phyloP scores from a whole-genome alignment of 2,797 vertebrate species.

The Ctenopoma kingsleyae region DNA sequence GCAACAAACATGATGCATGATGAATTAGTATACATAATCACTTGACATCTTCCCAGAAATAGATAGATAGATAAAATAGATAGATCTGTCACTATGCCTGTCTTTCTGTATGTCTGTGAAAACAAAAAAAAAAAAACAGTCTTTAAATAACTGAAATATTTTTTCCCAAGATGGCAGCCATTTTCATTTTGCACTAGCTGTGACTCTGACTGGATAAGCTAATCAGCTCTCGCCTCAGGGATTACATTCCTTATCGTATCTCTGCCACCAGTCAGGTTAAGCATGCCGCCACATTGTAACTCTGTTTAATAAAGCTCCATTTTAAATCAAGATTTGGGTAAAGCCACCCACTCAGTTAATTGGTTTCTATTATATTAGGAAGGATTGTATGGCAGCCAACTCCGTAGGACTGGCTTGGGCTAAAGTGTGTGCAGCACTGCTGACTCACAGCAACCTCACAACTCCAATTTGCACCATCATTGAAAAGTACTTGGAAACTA shows the following conservation, averaged over 20 bases:
- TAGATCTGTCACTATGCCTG: neutral
- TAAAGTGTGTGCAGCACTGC: slow-evolving; percentile 60
- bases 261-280: slow-evolving; percentile 82
- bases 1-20: slow-evolving; percentile 48
- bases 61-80: too few species aligned
- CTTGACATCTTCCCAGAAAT: neutral
- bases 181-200: slow-evolving; percentile 68
- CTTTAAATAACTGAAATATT: slow-evolving; percentile 40
- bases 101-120: slow-evolving; percentile 18
- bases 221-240: slow-evolving; percentile 79
- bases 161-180: slow-evolving; percentile 50
- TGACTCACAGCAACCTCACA: slow-evolving; percentile 64
- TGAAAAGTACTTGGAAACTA: slow-evolving; percentile 64
- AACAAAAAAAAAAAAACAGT: slow-evolving; percentile 36
- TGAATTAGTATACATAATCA: slow-evolving; percentile 14
- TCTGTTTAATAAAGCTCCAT: slow-evolving; percentile 79
- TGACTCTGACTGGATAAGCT: slow-evolving; percentile 77
- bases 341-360: slow-evolving; percentile 82
- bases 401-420: slow-evolving; percentile 56
- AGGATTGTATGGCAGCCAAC: slow-evolving; percentile 68
- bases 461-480: slow-evolving; percentile 61
- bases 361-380: slow-evolving; percentile 80
- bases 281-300: slow-evolving; percentile 76
- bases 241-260: slow-evolving; percentile 83
- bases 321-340: slow-evolving; percentile 82